Base-by-base conservation (phyloP, 2,113 vertebrate genomes). In the Myodes glareolus region DNA sequence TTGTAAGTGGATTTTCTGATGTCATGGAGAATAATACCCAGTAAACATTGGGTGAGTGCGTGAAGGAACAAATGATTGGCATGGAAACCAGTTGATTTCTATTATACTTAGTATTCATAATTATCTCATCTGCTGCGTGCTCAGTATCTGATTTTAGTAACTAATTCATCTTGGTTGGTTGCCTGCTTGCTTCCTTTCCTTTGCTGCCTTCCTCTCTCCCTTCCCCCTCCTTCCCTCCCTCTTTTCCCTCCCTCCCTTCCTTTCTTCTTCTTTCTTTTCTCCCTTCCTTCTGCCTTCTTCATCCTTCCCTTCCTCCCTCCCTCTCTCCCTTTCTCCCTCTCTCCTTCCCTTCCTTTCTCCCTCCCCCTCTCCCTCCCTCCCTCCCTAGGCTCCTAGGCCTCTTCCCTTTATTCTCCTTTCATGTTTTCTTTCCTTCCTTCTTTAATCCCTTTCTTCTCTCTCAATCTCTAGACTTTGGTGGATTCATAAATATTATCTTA, bases 1-100 rank as follows among this genome's bases (percentile, higher is more conserved):
- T 87, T 94, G 73, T 80, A 78, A 76, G 61, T 61, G 10, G 92
- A 27, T 70, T 84, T 90, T 94, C 77, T 78, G 21, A 33, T 80
- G 27, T 82, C 76, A 70, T 23, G 75, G 70, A 36, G 25, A 47
- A 55, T 63, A 39, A 76, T 75, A 29, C 36, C 33, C 47, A 80
- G n/a, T 25, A 73, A 75, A 45, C 55, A 31, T 73, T 88, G 31
- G 63, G 19, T 61, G 52, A 90, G 42, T 63, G 80, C 61, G 61
- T 47, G 33, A 63, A 94, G 47, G 27, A 33, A 94, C 42, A n/a
- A 75, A 6, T 36, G 31, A 94, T 36, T 92, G 63, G 11, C 50
- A n/a, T 86, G 25, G 33, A 52, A 84, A 92, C 16, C 63, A n/a
- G 13, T 33, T 55, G 73, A 67, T 67, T 31, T 23, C 61, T 31